Percentiles rank a stretch among this genome's conserved stretches.
Conservation (phyloP, 2,888 invertebrate species). For the Brassicogethes aeneus region DNA sequence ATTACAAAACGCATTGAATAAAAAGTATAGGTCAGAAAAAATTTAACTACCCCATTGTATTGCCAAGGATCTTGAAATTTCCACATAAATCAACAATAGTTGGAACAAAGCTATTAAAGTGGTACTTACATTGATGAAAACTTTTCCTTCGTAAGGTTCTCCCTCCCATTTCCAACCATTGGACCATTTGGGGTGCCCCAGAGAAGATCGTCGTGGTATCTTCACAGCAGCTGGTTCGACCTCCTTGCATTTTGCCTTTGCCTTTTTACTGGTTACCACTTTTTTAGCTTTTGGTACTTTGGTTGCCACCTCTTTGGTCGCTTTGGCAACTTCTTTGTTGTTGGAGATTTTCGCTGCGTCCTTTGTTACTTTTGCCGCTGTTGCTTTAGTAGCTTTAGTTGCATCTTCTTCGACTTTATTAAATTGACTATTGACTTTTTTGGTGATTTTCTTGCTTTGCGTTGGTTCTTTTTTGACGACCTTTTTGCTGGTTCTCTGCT, state of each 20-base stretch:
- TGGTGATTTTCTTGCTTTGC: background rate
- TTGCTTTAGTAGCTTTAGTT: background rate
- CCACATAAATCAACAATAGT: too few species aligned
- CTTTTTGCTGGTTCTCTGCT: background rate
- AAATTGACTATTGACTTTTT: background rate
- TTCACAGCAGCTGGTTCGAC: conserved; percentile 19
- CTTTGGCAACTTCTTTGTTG: conserved; percentile 13
- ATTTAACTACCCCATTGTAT: too few species aligned
- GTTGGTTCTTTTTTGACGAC: background rate
- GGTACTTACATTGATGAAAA: conserved; percentile 83
- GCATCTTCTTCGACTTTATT: background rate
- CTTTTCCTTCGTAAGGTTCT: conserved; percentile 70
- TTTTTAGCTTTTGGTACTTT: conserved; percentile 17
- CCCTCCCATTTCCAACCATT: conserved; percentile 93
- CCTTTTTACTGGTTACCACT: conserved; percentile 39
- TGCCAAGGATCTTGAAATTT: too few species aligned
- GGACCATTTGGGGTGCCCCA: conserved; percentile 66
- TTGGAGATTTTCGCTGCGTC: background rate
- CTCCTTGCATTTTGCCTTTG: conserved; percentile 33
- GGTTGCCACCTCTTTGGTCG: conserved; percentile 14
- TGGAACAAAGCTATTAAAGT: too few species aligned
- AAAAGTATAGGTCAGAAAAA: too few species aligned
- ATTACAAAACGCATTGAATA: too few species aligned
- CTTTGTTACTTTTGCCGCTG: background rate
- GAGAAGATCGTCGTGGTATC: conserved; percentile 30